A percentile compares a stretch with the other conserved stretches of the same genome.
phyloP scores from a whole-genome alignment of 1,140 invertebrate species.

The Sycophaga agraensis region DNA sequence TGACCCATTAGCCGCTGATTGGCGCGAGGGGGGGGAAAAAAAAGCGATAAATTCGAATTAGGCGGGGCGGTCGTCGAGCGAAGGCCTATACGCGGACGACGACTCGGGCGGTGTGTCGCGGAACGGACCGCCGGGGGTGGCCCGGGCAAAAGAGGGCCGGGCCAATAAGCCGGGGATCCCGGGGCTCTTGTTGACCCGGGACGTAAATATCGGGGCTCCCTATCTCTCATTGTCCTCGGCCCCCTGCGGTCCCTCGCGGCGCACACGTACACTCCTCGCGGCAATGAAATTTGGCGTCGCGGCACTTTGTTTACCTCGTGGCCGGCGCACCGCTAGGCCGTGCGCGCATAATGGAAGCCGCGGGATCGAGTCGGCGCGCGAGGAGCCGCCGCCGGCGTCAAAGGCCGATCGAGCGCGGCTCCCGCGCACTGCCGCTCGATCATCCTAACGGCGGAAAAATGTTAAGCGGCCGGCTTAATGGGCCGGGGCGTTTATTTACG shows the following conservation, averaged over 20 bases:
- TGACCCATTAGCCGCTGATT: background rate
- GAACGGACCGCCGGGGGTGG: conserved; percentile 1
- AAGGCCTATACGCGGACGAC: too few species aligned
- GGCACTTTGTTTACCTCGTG: too few species aligned
- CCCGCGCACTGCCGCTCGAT: background rate
- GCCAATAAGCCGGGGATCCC: conserved; percentile 44
- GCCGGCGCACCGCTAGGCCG: background rate
- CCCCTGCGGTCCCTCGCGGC: background rate
- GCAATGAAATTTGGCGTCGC: conserved; percentile 12
- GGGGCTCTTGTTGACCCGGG: conserved; percentile 43
- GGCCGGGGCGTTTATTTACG: too few species aligned
- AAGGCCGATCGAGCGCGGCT: conserved; percentile 11
- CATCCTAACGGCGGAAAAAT: too few species aligned
- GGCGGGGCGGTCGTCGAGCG: too few species aligned
- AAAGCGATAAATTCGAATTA: conserved; percentile 21
- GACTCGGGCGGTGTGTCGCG: background rate
- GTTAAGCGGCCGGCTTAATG: too few species aligned
- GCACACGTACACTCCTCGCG: background rate
- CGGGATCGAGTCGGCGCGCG: too few species aligned
- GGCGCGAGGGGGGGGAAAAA: background rate
- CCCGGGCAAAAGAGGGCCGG: too few species aligned
- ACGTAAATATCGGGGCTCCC: conserved; percentile 43
- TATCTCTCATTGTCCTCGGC: conserved; percentile 37
- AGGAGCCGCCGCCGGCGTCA: too few species aligned
- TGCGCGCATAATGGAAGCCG: conserved; percentile 1